A percentile compares a stretch with the other conserved stretches of the same genome.
phyloP scores from a whole-genome alignment of 1,140 invertebrate species.

The Drosophila leontia region DNA sequence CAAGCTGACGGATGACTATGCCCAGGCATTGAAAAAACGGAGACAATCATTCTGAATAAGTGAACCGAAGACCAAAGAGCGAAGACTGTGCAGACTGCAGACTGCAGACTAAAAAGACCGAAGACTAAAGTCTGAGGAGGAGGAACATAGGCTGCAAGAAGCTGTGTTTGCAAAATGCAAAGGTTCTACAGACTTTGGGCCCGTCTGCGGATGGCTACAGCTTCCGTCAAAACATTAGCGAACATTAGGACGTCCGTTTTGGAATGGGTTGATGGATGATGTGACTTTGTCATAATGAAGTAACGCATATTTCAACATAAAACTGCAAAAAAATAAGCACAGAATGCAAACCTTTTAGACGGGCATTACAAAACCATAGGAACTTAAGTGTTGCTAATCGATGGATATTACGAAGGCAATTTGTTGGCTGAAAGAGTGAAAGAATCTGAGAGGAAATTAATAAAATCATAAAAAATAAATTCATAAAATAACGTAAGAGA shows the following conservation, averaged over 20 bases:
- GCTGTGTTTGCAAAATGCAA: slow-evolving; percentile 40
- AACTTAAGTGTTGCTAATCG: slow-evolving; percentile 8
- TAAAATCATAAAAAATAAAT: neutral
- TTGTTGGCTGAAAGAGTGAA: neutral
- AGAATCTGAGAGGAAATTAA: neutral
- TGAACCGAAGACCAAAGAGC: slow-evolving; percentile 50
- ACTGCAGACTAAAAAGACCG: slow-evolving; percentile 21
- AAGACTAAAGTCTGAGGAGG: slow-evolving; percentile 13
- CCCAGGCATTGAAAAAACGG: slow-evolving; percentile 52
- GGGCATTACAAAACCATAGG: slow-evolving; percentile 9
- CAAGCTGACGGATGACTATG: slow-evolving; percentile 59
- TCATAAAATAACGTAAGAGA: neutral
- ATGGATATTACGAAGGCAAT: slow-evolving; percentile 16
- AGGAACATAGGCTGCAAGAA: slow-evolving; percentile 26
- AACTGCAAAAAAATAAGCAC: neutral
- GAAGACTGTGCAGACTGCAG: slow-evolving; percentile 26
- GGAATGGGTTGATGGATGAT: slow-evolving; percentile 23
- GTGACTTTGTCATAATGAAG: slow-evolving; percentile 31
- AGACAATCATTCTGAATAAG: slow-evolving; percentile 75
- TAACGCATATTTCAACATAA: slow-evolving; percentile 16
- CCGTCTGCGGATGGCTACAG: slow-evolving; percentile 28
- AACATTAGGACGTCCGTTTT: slow-evolving; percentile 57
- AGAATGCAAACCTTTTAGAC: slow-evolving; percentile 14
- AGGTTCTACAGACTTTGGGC: slow-evolving; percentile 23
- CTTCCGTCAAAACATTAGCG: slow-evolving; percentile 65